phyloP scores from a whole-genome alignment of 2,797 vertebrate genomes.

The Catostomus latipinnis region DNA sequence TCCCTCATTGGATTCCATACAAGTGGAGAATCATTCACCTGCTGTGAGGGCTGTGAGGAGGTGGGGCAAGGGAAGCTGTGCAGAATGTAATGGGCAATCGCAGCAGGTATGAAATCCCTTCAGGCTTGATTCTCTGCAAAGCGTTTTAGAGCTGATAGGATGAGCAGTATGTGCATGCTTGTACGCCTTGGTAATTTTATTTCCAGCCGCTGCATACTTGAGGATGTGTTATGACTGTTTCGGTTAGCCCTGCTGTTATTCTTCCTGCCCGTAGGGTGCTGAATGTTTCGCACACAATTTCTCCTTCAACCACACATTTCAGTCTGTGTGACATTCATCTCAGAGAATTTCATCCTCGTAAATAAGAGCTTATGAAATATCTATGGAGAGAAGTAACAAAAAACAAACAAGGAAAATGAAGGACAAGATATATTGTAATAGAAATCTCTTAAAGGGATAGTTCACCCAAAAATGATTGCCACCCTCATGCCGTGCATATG shows the following conservation, averaged over 20 bases:
- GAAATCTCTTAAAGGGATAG: too few relatives aligned
- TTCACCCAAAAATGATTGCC: too few relatives aligned
- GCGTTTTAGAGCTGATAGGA: constrained; percentile 39
- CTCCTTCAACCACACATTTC: constrained; percentile 47
- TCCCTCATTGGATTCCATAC: constrained; percentile 4
- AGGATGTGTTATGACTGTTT: constrained; percentile 36
- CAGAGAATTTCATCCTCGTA: background rate
- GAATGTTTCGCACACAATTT: constrained; percentile 42
- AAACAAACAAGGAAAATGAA: constrained; percentile 4
- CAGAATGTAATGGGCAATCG: constrained; percentile 41
- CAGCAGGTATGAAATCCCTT: constrained; percentile 47
- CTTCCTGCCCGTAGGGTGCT: constrained; percentile 30
- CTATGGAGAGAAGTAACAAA: constrained; percentile 14
- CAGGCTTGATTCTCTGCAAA: constrained; percentile 39
- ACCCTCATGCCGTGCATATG: too few relatives aligned
- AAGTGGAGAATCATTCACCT: constrained; percentile 22
- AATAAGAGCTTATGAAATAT: constrained; percentile 26
- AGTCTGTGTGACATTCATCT: constrained; percentile 18
- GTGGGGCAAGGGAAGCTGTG: background rate
- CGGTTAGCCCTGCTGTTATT: constrained; percentile 40
- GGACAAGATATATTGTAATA: background rate
- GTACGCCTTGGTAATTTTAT: constrained; percentile 44
- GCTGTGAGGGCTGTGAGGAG: constrained; percentile 4
- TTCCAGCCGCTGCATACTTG: constrained; percentile 27
- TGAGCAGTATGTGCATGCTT: constrained; percentile 46